phyloP scores from a whole-genome alignment of 2,113 vertebrate genomes.

The Kryptolebias marmoratus region DNA sequence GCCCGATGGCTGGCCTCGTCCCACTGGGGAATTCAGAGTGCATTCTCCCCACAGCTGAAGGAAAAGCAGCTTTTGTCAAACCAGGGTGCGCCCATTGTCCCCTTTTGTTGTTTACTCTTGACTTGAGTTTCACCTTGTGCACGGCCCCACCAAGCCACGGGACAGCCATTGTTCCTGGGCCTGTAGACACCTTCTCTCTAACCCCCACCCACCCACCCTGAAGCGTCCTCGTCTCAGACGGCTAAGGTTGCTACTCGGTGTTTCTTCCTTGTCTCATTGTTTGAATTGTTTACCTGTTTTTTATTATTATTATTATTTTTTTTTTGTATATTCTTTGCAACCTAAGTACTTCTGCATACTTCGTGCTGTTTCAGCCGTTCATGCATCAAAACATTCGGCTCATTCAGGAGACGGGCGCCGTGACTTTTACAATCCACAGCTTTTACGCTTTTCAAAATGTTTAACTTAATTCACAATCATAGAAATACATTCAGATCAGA shows the following conservation, averaged over 20 bases:
- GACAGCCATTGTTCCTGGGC: conserved; percentile 73
- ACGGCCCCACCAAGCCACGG: conserved; percentile 66
- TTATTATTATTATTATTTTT: no score
- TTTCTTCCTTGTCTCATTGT: conserved; percentile 71
- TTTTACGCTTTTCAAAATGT: no score
- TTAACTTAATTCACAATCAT: no score
- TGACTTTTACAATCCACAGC: no score
- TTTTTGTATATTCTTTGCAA: no score
- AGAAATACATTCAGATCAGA: no score
- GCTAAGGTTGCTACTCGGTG: conserved; percentile 69
- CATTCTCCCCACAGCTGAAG: conserved; percentile 64
- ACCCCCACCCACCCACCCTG: conserved; percentile 55
- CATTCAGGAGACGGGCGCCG: no score
- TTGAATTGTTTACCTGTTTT: no score
- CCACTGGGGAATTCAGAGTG: conserved; percentile 40
- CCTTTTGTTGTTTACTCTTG: conserved; percentile 71
- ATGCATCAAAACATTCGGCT: no score
- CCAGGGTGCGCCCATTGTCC: conserved; percentile 68
- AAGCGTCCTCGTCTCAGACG: conserved; percentile 7
- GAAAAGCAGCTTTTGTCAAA: conserved; percentile 69
- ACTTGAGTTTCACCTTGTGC: conserved; percentile 65
- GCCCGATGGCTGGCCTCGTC: conserved; percentile 22
- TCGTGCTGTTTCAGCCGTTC: no score
- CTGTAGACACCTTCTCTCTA: conserved; percentile 69
- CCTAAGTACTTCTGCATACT: no score